Percentiles rank a stretch among this genome's conserved stretches.
These are phyloP conservation scores for Gymnoscopelus braueri DNA, from an alignment of 2,797 vertebrate genomes.

Conservation along the genomic window DNA sequence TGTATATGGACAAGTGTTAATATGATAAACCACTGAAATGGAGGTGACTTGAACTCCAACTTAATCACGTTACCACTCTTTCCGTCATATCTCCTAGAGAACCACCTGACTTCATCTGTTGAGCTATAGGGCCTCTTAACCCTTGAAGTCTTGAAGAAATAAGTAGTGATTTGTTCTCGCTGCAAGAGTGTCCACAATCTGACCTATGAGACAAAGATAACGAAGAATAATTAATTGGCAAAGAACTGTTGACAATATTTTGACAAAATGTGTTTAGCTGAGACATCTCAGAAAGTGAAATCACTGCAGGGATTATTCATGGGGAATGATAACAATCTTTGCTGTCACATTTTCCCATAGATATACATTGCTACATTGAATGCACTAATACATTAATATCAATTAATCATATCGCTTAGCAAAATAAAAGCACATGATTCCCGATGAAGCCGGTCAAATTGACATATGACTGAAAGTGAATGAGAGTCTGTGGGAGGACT, in stretches of 20 bases:
- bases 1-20: constrained; percentile 7
- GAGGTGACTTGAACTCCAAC: not conserved
- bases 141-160: too few species aligned
- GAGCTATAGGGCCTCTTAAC: constrained; percentile 13
- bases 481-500: too few species aligned
- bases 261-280: constrained; percentile 33
- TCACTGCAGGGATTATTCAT: not conserved
- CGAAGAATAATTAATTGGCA: constrained; percentile 3
- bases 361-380: too few species aligned
- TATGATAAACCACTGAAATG: not conserved
- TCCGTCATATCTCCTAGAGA: not conserved
- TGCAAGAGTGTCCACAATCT: not conserved
- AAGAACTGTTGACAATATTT: constrained; percentile 21
- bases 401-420: too few species aligned
- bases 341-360: too few species aligned
- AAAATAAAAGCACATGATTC: too few species aligned
- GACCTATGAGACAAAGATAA: not conserved
- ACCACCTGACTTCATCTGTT: not conserved
- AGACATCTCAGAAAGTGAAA: constrained; percentile 32
- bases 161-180: not conserved
- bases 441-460: too few species aligned
- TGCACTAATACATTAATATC: too few species aligned
- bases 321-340: not conserved
- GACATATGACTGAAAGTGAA: too few species aligned
- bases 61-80: not conserved